These are phyloP conservation scores for Enteromius paludinosus DNA, from an alignment of 2,797 vertebrate genomes.

Conservation along the genomic window DNA sequence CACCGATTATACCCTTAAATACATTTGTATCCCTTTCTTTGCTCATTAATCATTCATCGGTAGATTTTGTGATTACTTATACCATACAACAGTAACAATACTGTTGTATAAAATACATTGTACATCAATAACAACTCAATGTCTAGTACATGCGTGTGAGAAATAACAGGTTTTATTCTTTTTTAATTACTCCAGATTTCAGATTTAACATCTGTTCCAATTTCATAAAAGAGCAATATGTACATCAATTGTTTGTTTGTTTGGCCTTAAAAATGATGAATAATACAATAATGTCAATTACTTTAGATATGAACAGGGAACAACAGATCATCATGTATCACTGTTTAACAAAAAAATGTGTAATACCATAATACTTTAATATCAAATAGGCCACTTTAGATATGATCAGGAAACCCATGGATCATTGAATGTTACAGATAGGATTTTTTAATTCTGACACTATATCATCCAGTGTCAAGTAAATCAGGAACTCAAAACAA, in stretches of 20 bases:
- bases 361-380: not conserved
- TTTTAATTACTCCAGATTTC: conserved; percentile 29
- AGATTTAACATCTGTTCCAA: conserved; percentile 25
- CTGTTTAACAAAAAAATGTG: not conserved
- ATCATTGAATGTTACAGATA: not conserved
- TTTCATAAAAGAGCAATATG: conserved; percentile 23
- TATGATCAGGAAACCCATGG: conserved; percentile 10
- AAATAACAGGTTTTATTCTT: not conserved
- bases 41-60: not conserved
- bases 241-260: conserved; percentile 24
- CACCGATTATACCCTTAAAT: not conserved
- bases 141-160: not conserved
- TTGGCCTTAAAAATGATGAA: conserved; percentile 21
- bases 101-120: not conserved
- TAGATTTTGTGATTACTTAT: not conserved
- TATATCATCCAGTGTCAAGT: not conserved
- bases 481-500: not conserved
- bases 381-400: not conserved
- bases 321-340: not conserved
- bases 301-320: conserved; percentile 17
- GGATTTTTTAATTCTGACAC: not conserved
- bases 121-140: not conserved
- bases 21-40: not conserved
- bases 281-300: conserved; percentile 4
- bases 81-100: not conserved